Base-by-base conservation (phyloP, 1,140 invertebrate genomes). In the Apis florea region DNA sequence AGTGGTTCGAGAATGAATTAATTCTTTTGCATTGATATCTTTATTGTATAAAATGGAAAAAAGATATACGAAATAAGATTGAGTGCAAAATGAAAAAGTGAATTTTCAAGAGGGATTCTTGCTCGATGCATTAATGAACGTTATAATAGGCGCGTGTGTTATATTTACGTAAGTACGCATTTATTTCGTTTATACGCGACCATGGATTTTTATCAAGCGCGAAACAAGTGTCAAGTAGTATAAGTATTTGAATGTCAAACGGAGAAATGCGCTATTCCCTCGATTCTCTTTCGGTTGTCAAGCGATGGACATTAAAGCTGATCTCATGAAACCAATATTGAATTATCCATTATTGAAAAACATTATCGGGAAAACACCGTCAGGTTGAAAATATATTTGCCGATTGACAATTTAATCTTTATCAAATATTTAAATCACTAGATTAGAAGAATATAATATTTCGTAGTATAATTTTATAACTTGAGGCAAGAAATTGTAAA, bases 211-310 rank as follows among this genome's bases (percentile, higher is more conserved):
- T 26, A 8, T 40, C 8, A 47, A 72, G 6, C 26, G 31, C 0
- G 79, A 12, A 58, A 73, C 59, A 66, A 40, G 61, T 74, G 61
- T 74, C 78, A 53, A 74, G 79, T 80, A 40, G 51, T 2, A n/a
- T 26, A 61, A 63, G 58, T 40, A 26, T 74, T 56, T 49, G n/a
- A 47, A 24, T 49, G 78, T 54, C 8, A 24, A 53, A 54, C 8
- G 47, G 49, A 13, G 40, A 21, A 72, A 63, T 12, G 13, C n/a
- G 21, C 24, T 47, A 17, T 11, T 4, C n/a, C 15, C n/a, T 13
- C 0, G 21, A 15, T 17, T 54, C 40, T 12, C 5, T 13, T 13
- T 10, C 10, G 15, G 19, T 59, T n/a, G 73, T 24, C 59, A 53
- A 61, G 49, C 8, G 1, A 40, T 49, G 12, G 21, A 31, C 8